Conservation (phyloP, 1,140 invertebrate species). For the Diorhabda carinulata region DNA sequence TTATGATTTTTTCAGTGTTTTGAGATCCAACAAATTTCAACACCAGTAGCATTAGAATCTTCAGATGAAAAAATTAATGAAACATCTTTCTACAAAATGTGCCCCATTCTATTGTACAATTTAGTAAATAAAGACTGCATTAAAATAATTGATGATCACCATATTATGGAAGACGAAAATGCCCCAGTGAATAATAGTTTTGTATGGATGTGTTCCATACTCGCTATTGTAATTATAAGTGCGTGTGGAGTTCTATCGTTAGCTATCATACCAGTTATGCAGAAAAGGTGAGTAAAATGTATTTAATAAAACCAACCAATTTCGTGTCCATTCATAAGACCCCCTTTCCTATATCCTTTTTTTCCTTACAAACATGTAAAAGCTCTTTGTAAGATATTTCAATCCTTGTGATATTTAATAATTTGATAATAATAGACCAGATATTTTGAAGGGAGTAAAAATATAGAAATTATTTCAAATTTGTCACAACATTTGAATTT, state of each 20-base stretch:
- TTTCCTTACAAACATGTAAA: no score
- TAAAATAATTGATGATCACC: neutral
- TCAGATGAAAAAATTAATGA: slow-evolving; percentile 18
- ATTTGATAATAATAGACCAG: no score
- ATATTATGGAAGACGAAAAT: slow-evolving; percentile 13
- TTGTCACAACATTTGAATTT: no score
- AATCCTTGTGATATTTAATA: no score
- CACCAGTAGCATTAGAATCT: neutral
- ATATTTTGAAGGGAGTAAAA: no score
- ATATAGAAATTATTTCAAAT: no score
- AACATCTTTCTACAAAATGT: slow-evolving; percentile 33
- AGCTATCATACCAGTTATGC: slow-evolving; percentile 84
- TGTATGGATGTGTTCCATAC: slow-evolving; percentile 72
- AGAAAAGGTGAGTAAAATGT: slow-evolving; percentile 55
- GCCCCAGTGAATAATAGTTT: slow-evolving; percentile 10
- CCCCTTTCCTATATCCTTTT: no score
- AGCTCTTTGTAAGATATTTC: no score
- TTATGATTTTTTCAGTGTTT: slow-evolving; percentile 24
- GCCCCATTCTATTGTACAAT: slow-evolving; percentile 39
- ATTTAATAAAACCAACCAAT: no score
- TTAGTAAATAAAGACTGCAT: slow-evolving; percentile 23
- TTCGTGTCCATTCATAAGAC: no score
- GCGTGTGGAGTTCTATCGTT: slow-evolving; percentile 79
- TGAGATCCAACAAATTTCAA: slow-evolving; percentile 18
- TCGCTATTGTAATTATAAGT: slow-evolving; percentile 79